These are phyloP conservation scores for Chironomus riparius DNA, from an alignment of 2,888 invertebrate species.

Conservation along the genomic window DNA sequence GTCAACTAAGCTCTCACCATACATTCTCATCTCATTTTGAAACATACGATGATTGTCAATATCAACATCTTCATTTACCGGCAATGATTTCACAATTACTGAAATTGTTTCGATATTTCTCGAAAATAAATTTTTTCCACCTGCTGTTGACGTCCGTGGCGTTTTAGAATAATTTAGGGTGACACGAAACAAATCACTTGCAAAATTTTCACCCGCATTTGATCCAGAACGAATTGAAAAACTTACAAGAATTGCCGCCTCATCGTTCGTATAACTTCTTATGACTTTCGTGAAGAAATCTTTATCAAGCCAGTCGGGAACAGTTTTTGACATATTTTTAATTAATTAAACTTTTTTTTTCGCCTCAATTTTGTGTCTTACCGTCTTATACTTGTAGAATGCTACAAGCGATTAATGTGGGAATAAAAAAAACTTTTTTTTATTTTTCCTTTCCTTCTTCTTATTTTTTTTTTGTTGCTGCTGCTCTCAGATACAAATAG, in stretches of 20 bases:
- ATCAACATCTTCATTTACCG: background rate
- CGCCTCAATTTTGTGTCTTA: background rate
- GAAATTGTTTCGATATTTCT: background rate
- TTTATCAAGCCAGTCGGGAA: background rate
- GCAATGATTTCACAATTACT: conserved; percentile 6
- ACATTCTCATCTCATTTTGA: conserved; percentile 29
- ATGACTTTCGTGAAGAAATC: background rate
- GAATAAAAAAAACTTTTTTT: background rate
- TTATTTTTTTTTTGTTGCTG: too few relatives aligned
- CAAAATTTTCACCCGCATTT: conserved; percentile 24
- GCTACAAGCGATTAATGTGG: background rate
- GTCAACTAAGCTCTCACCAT: conserved; percentile 28
- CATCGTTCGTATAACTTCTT: background rate
- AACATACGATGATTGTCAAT: background rate
- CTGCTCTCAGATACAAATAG: too few relatives aligned
- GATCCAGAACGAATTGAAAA: conserved; percentile 5
- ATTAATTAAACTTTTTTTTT: conserved; percentile 1
- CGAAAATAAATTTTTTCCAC: too few relatives aligned
- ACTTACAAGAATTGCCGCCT: background rate
- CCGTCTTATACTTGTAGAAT: too few relatives aligned
- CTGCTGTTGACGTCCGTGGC: background rate
- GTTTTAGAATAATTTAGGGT: conserved; percentile 17
- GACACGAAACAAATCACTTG: conserved; percentile 21
- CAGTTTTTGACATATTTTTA: conserved; percentile 12
- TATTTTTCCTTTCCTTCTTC: background rate